Conservation (phyloP, 2,888 invertebrate species). For the Chrysolina oricalcia region DNA sequence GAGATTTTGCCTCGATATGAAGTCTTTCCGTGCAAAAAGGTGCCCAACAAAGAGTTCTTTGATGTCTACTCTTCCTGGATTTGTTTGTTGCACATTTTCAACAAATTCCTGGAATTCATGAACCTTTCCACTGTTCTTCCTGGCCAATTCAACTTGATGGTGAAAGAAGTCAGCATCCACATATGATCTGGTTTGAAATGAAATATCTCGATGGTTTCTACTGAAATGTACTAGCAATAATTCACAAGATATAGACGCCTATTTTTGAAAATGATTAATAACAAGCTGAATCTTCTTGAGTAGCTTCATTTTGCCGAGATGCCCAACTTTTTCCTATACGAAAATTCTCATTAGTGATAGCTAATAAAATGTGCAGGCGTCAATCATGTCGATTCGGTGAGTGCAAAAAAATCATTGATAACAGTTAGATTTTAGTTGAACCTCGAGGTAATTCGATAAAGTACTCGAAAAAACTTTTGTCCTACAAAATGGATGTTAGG, state of each 20-base stretch:
- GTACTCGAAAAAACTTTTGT: no score
- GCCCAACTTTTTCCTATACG: no score
- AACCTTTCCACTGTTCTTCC: slow-evolving; percentile 27
- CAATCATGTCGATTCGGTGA: no score
- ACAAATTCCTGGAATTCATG: slow-evolving; percentile 31
- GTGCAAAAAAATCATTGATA: no score
- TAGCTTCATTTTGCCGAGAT: no score
- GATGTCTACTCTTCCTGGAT: background rate
- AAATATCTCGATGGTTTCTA: background rate
- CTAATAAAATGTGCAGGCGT: no score
- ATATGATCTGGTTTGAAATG: background rate
- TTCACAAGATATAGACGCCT: background rate
- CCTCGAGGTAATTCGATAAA: no score
- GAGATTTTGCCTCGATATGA: slow-evolving; percentile 2
- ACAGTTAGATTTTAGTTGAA: no score
- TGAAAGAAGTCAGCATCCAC: slow-evolving; percentile 11
- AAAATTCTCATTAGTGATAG: no score
- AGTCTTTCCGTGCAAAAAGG: slow-evolving; percentile 18
- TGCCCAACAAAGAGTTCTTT: slow-evolving; percentile 20
- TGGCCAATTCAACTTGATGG: slow-evolving; percentile 27
- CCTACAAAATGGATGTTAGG: no score
- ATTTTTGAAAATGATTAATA: no score
- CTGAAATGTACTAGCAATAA: background rate
- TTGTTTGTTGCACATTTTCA: slow-evolving; percentile 25
- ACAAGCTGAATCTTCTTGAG: no score